phyloP scores from a whole-genome alignment of 2,797 vertebrate genomes.

The Mareca penelope region DNA sequence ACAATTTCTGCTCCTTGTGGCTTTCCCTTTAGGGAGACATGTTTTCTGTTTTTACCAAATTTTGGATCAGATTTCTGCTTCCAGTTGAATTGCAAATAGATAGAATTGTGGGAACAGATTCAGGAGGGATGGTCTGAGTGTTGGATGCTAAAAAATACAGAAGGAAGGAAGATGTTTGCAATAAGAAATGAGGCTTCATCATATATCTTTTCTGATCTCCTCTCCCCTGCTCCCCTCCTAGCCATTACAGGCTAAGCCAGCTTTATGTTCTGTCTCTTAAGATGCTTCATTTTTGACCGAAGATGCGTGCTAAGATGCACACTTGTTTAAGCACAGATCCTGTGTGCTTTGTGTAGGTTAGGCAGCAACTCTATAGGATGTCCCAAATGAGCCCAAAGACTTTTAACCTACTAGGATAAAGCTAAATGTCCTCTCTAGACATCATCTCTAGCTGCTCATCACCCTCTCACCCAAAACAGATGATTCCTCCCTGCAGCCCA shows the following conservation, averaged over 20 bases:
- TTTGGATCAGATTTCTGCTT: neutral
- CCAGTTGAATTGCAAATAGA: neutral
- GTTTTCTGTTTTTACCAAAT: neutral
- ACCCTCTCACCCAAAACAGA: neutral
- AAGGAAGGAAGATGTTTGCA: neutral
- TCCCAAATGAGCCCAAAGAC: neutral
- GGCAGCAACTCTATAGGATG: neutral
- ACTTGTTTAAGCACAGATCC: neutral
- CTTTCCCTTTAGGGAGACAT: neutral
- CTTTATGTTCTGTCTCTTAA: neutral
- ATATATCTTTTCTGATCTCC: neutral
- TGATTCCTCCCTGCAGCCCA: neutral
- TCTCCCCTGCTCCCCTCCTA: neutral
- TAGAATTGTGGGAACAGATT: neutral
- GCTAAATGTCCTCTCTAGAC: neutral
- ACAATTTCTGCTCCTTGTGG: neutral
- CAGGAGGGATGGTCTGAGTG: neutral
- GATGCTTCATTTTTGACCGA: neutral
- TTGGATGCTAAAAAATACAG: neutral
- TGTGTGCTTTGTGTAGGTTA: neutral
- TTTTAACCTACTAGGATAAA: neutral
- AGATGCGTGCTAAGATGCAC: fast-evolving
- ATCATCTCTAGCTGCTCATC: neutral
- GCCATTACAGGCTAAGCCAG: neutral
- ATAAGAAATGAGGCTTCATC: neutral